These are phyloP conservation scores for Thalassoma bifasciatum DNA, from an alignment of 2,113 vertebrate genomes.

Conservation along the genomic window DNA sequence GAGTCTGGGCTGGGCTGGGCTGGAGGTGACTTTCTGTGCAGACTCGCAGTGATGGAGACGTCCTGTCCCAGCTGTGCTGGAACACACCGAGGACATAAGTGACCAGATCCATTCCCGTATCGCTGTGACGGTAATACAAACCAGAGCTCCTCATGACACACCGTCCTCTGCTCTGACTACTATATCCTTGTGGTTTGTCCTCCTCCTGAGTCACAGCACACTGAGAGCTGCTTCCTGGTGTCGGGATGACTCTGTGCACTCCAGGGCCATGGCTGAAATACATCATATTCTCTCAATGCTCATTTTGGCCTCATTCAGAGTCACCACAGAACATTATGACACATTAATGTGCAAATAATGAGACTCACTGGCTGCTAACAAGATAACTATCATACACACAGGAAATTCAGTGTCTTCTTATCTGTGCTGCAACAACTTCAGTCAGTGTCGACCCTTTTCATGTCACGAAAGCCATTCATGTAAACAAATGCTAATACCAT, in stretches of 20 bases:
- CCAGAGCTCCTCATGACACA: slow-evolving; percentile 32
- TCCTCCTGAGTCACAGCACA: slow-evolving; percentile 10
- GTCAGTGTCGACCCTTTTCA: no score
- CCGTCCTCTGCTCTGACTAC: slow-evolving; percentile 25
- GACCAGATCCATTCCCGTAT: slow-evolving; percentile 54
- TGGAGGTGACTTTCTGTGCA: slow-evolving; percentile 63
- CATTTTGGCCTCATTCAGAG: slow-evolving; percentile 10
- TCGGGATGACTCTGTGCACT: slow-evolving; percentile 16
- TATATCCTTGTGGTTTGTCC: slow-evolving; percentile 37
- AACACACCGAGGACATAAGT: slow-evolving; percentile 52
- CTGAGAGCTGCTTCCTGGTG: slow-evolving; percentile 13
- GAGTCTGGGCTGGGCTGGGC: slow-evolving; percentile 25
- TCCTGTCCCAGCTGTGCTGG: slow-evolving; percentile 45
- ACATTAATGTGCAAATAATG: background rate
- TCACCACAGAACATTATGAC: background rate
- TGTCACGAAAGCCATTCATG: no score
- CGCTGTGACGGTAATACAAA: slow-evolving; percentile 57
- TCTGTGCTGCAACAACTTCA: no score
- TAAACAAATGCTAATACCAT: no score
- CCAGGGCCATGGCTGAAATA: slow-evolving; percentile 23
- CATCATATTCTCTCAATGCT: background rate
- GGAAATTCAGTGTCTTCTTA: no score
- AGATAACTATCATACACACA: no score
- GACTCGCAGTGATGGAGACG: slow-evolving; percentile 34
- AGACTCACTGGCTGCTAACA: no score